Percentiles rank a stretch among this genome's conserved stretches.
Conservation (phyloP, 2,888 invertebrate species). For the Drosophila rellima region DNA sequence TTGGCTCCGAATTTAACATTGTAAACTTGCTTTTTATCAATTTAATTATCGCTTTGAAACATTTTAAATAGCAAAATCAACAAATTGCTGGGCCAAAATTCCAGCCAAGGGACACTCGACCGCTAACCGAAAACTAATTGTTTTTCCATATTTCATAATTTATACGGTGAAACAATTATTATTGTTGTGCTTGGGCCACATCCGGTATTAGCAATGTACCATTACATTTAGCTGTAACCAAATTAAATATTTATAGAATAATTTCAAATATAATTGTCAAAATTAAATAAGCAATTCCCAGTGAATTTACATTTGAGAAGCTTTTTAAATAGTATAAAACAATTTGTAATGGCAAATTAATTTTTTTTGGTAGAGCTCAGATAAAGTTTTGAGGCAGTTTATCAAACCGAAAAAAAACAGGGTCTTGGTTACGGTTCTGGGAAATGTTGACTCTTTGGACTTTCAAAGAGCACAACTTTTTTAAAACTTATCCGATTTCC, state of each 20-base stretch:
- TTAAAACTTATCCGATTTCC: too few species aligned
- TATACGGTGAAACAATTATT: slow-evolving; percentile 73
- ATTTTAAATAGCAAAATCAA: slow-evolving; percentile 33
- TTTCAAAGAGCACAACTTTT: too few species aligned
- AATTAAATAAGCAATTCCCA: slow-evolving; percentile 13
- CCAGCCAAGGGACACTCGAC: slow-evolving; percentile 36
- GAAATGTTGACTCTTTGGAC: too few species aligned
- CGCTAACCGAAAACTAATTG: slow-evolving; percentile 75
- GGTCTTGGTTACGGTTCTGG: too few species aligned
- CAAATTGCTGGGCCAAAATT: slow-evolving; percentile 22
- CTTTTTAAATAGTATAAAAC: not conserved
- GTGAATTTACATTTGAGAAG: slow-evolving; percentile 17
- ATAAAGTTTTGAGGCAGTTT: too few species aligned
- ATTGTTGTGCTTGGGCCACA: slow-evolving; percentile 70
- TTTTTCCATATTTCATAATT: slow-evolving; percentile 71
- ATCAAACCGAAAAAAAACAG: too few species aligned
- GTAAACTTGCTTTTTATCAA: slow-evolving; percentile 30
- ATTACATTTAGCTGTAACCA: slow-evolving; percentile 48
- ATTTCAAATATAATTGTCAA: slow-evolving; percentile 34
- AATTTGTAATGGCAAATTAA: not conserved
- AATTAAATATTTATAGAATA: slow-evolving; percentile 66
- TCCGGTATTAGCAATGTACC: slow-evolving; percentile 61
- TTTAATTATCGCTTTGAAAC: slow-evolving; percentile 36
- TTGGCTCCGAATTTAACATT: slow-evolving; percentile 38
- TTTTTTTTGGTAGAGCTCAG: not conserved